phyloP scores from a whole-genome alignment of 2,113 vertebrate species.

The Pipa parva region DNA sequence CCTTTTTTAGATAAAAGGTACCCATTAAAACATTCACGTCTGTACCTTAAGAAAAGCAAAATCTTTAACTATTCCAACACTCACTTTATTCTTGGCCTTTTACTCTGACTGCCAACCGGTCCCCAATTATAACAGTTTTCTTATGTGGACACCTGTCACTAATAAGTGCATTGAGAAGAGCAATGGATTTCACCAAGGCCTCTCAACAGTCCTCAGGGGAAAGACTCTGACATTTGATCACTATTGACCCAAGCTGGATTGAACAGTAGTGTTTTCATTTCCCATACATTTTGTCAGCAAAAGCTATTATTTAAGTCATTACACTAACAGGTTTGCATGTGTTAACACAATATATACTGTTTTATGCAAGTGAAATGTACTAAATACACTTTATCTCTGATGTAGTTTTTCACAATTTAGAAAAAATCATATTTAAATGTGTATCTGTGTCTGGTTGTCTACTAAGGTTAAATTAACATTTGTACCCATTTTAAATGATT shows the following conservation, averaged over 20 bases:
- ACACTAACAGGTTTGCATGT: slow-evolving; percentile 5
- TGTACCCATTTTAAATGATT: no score
- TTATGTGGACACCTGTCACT: slow-evolving; percentile 42
- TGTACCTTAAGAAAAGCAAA: neutral
- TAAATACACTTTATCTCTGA: no score
- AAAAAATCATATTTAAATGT: no score
- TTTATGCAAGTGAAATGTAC: no score
- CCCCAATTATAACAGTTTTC: slow-evolving; percentile 38
- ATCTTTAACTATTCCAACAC: neutral
- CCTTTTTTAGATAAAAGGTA: no score
- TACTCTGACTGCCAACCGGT: slow-evolving; percentile 10
- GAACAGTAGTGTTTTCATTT: slow-evolving; percentile 40
- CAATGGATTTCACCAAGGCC: slow-evolving; percentile 31
- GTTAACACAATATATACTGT: neutral
- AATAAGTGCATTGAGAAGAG: slow-evolving; percentile 41
- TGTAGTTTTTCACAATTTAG: no score
- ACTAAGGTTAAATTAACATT: no score
- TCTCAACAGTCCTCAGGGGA: slow-evolving; percentile 31
- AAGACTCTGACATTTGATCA: slow-evolving; percentile 41
- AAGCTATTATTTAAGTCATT: slow-evolving; percentile 35
- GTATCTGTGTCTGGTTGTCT: no score
- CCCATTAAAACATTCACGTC: neutral
- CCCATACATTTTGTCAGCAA: slow-evolving; percentile 30
- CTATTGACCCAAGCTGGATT: slow-evolving; percentile 37
- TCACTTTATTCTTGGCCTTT: slow-evolving; percentile 25